Evolutionary conservation across 2,797 vertebrate genomes (phyloP).

Genomic region (Acipenser ruthenus): DNA sequence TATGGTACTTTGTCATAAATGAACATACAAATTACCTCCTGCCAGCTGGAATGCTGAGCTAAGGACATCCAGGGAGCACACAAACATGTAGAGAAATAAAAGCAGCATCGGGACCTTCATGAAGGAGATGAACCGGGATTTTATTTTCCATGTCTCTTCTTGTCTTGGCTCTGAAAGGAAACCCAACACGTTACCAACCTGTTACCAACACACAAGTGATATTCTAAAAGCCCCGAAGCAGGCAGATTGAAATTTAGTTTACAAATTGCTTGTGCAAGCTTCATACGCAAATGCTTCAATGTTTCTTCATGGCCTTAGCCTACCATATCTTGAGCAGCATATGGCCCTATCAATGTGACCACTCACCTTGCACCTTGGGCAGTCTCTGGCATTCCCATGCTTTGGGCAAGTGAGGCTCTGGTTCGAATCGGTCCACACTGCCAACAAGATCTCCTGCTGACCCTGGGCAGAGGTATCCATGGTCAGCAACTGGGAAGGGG

Average conservation of each 20-base stretch:
- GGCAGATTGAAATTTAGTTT: no score
- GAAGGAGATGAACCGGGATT: conserved; percentile 35
- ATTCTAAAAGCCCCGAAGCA: no score
- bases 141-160: conserved; percentile 33
- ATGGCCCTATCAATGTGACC: neutral
- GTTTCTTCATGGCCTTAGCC: no score
- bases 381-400: conserved; percentile 34
- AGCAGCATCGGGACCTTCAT: conserved; percentile 65
- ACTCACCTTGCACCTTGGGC: conserved; percentile 56
- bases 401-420: conserved; percentile 39
- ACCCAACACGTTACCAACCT: neutral
- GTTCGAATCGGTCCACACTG: conserved; percentile 46
- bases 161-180: conserved; percentile 34
- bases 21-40: conserved; percentile 52
- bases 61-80: conserved; percentile 73
- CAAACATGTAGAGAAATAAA: conserved; percentile 65
- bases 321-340: no score
- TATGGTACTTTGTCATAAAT: no score
- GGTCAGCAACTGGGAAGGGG: conserved; percentile 46
- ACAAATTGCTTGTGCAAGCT: no score
- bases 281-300: no score
- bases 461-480: conserved; percentile 53
- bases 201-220: no score
- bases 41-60: conserved; percentile 77
- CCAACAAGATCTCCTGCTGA: conserved; percentile 57